phyloP scores from a whole-genome alignment of 1,140 invertebrate genomes.

The Drosophila quadrilineata region DNA sequence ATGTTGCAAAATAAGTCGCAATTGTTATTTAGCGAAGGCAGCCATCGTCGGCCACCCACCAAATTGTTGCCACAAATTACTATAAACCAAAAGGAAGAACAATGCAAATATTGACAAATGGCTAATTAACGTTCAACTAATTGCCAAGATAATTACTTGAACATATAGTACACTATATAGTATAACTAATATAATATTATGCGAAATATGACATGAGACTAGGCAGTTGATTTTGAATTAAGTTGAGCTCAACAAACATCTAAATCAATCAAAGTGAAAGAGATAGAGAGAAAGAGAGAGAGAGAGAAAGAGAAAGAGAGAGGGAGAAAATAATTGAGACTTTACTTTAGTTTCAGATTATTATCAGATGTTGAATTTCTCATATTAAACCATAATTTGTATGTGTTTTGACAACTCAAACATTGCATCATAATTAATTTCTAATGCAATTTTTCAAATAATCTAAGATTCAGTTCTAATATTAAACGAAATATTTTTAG shows the following conservation, averaged over 20 bases:
- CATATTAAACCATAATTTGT: too few species aligned
- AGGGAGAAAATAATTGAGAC: not conserved
- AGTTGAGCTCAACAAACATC: not conserved
- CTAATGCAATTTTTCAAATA: too few species aligned
- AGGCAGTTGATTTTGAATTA: too few species aligned
- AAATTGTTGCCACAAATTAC: conserved; percentile 43
- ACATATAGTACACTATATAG: too few species aligned
- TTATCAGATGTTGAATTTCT: too few species aligned
- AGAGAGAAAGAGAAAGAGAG: not conserved
- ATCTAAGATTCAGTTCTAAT: too few species aligned
- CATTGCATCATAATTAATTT: too few species aligned
- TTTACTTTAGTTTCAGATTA: too few species aligned
- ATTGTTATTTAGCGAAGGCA: too few species aligned
- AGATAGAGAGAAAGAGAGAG: not conserved
- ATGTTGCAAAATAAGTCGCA: conserved; percentile 26
- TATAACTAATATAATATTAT: too few species aligned
- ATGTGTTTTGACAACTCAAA: too few species aligned
- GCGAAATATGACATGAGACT: not conserved
- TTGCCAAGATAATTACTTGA: conserved; percentile 55
- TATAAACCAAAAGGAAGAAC: conserved; percentile 38
- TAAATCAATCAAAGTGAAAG: not conserved
- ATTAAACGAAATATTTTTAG: too few species aligned
- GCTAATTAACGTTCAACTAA: conserved; percentile 60
- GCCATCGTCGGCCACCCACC: conserved; percentile 4
- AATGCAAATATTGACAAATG: conserved; percentile 55